Conservation (phyloP, 2,888 invertebrate species). For the Melanostoma mellinum region DNA sequence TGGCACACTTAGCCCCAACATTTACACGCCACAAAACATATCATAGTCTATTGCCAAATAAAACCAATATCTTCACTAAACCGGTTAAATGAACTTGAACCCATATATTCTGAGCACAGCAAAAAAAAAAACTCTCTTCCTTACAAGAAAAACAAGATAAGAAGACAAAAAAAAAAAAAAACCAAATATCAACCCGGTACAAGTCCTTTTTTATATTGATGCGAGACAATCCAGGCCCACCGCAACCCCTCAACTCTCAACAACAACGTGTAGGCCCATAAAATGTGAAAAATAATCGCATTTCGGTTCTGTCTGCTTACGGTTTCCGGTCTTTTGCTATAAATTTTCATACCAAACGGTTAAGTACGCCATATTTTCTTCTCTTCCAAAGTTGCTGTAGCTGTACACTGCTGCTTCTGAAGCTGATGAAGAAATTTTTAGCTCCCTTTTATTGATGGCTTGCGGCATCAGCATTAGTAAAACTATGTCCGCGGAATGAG, state of each 20-base stretch:
- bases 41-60: conserved; percentile 31
- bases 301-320: conserved; percentile 44
- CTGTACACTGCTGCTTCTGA: background rate
- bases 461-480: too few relatives aligned
- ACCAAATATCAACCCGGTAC: conserved; percentile 3
- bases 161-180: background rate
- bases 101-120: conserved; percentile 37
- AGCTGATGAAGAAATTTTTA: conserved; percentile 30
- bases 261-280: conserved; percentile 36
- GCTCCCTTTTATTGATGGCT: conserved; percentile 10
- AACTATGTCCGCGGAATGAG: too few relatives aligned
- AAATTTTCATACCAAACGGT: conserved; percentile 55
- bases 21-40: conserved; percentile 43
- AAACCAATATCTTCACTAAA: conserved; percentile 36
- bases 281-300: conserved; percentile 67
- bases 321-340: conserved; percentile 54
- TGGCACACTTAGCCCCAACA: conserved; percentile 13
- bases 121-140: conserved; percentile 32
- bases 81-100: conserved; percentile 52
- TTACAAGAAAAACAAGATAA: background rate
- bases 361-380: conserved; percentile 60
- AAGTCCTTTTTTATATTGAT: conserved; percentile 29
- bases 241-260: background rate
- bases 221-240: conserved; percentile 26
- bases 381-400: background rate